Percentiles rank a stretch among this genome's conserved stretches.
Conservation (phyloP, 1,140 invertebrate species). For the Pissodes strobi region DNA sequence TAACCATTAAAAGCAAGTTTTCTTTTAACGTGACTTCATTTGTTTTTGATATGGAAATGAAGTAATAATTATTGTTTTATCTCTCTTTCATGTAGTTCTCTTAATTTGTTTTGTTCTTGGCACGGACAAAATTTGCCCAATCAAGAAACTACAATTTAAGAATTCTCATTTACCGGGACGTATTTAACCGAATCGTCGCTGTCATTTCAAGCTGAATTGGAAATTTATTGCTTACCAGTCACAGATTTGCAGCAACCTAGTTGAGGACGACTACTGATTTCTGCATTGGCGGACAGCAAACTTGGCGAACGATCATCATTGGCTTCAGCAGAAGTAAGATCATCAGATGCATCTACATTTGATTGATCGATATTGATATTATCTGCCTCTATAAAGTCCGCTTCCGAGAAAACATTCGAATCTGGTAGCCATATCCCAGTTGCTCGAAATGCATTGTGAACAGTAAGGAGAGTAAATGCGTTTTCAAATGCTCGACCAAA, state of each 20-base stretch:
- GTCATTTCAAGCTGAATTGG: too few species aligned
- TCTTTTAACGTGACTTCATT: neutral
- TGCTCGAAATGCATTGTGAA: conserved; percentile 48
- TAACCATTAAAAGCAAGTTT: neutral
- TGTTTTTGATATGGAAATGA: neutral
- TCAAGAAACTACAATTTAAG: neutral
- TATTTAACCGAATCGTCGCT: too few species aligned
- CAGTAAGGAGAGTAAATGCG: conserved; percentile 35
- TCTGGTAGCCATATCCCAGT: conserved; percentile 4
- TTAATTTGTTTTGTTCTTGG: conserved; percentile 3
- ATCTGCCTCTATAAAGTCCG: neutral
- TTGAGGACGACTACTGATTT: too few species aligned
- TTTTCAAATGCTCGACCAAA: conserved; percentile 45
- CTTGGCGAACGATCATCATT: too few species aligned
- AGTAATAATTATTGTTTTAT: neutral
- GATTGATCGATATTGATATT: too few species aligned
- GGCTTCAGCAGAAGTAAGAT: too few species aligned
- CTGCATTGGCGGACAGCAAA: too few species aligned
- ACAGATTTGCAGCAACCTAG: too few species aligned
- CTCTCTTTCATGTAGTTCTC: neutral
- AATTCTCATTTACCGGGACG: too few species aligned
- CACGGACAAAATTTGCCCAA: neutral
- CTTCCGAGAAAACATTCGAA: neutral
- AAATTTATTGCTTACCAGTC: too few species aligned
- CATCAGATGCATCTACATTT: too few species aligned